These are phyloP conservation scores for Gasterosteus nipponicus DNA, from an alignment of 2,113 vertebrate species.

Conservation along the genomic window DNA sequence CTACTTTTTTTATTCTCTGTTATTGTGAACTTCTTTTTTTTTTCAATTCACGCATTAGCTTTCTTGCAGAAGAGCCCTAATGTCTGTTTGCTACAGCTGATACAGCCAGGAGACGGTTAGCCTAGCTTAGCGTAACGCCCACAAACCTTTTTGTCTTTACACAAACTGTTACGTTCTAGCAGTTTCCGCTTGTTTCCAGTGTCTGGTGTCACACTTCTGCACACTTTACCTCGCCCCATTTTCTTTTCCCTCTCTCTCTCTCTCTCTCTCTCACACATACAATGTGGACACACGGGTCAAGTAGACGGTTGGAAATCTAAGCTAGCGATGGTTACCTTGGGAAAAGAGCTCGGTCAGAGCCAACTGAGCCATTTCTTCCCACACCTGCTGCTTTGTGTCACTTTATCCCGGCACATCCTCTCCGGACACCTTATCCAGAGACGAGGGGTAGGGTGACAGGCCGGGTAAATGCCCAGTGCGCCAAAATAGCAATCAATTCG, in stretches of 20 bases:
- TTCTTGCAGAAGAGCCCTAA: not conserved
- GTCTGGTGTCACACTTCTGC: not conserved
- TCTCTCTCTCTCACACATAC: slow-evolving; percentile 1
- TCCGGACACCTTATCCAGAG: slow-evolving; percentile 47
- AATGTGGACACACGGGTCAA: slow-evolving; percentile 38
- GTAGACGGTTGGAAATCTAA: slow-evolving; percentile 67
- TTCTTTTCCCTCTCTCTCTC: slow-evolving; percentile 3
- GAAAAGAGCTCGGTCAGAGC: slow-evolving; percentile 61
- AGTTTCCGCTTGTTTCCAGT: not conserved
- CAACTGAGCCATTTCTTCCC: slow-evolving; percentile 59
- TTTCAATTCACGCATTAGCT: not conserved
- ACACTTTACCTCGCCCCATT: not conserved
- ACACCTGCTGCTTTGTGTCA: slow-evolving; percentile 72
- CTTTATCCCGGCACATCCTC: slow-evolving; percentile 55
- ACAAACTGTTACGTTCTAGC: no score
- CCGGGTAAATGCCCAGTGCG: slow-evolving; percentile 15
- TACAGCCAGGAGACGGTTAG: not conserved
- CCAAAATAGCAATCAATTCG: not conserved
- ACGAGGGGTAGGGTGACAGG: slow-evolving; percentile 30
- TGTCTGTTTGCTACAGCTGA: not conserved
- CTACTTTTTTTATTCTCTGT: not conserved
- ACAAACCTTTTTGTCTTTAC: not conserved
- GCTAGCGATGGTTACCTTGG: slow-evolving; percentile 66
- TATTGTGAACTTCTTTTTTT: no score
- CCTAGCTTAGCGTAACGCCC: not conserved